These are phyloP conservation scores for Charaxes varanes DNA, from an alignment of 1,140 invertebrate species.

Conservation along the genomic window DNA sequence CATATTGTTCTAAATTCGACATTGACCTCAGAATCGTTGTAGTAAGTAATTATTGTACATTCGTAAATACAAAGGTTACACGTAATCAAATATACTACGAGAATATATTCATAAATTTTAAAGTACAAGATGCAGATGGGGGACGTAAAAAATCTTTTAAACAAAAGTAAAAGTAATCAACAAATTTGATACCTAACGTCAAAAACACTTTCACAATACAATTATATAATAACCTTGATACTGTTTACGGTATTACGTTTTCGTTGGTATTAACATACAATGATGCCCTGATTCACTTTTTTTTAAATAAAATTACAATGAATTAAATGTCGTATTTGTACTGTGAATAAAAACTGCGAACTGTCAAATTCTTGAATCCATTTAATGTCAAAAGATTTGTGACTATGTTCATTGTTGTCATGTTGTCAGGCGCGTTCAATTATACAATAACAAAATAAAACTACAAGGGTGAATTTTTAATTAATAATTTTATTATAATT, in stretches of 20 bases:
- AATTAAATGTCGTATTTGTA: constrained; percentile 36
- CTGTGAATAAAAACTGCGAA: constrained; percentile 24
- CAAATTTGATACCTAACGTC: constrained; percentile 33
- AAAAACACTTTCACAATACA: constrained; percentile 37
- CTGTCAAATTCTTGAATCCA: constrained; percentile 38
- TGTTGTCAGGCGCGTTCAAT: constrained; percentile 11
- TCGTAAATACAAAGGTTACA: too few species aligned
- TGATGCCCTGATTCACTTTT: constrained; percentile 20
- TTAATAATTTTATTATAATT: too few species aligned
- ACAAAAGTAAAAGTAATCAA: constrained; percentile 45
- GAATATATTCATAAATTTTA: neutral
- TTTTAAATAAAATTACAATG: constrained; percentile 32
- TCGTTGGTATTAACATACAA: constrained; percentile 25
- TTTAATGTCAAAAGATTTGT: constrained; percentile 23
- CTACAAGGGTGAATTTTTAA: too few species aligned
- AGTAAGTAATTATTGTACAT: too few species aligned
- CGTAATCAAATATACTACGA: too few species aligned
- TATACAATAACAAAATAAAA: too few species aligned
- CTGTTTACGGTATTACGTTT: constrained; percentile 11
- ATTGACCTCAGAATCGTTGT: constrained; percentile 31
- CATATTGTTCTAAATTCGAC: constrained; percentile 28
- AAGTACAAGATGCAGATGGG: constrained; percentile 14
- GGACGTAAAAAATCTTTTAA: constrained; percentile 21
- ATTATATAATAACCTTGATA: constrained; percentile 37
- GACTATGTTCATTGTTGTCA: constrained; percentile 15